Base-by-base conservation (phyloP, 2,888 invertebrate genomes). In the Zygaena filipendulae region DNA sequence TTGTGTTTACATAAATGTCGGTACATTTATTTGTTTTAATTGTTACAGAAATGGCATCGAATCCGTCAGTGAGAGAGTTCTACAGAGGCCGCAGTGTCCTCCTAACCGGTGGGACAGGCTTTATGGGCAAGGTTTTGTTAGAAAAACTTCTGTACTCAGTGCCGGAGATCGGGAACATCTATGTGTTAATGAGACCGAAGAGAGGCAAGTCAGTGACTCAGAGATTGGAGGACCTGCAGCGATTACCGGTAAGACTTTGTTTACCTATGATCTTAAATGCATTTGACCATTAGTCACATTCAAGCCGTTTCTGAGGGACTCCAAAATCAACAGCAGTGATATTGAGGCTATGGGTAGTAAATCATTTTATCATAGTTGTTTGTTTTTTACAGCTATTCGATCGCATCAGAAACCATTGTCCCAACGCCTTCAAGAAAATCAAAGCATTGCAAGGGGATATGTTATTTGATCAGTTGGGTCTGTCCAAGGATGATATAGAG, bases 381-480 rank as follows among this genome's bases (percentile, higher is more conserved):
- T 29, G 25, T 24, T 21, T 36, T 4, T 61, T 71, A 11, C 62
- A 90, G 90, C 55, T 90, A 48, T 92, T 91, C 48, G 83, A 87
- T 40, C 83, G 90, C 28, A 59, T 92, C 12, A 77, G 82, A 36
- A 83, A 82, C 22, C 62, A 84, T 30, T 81, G 86, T 12, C 89
- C 92, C 0, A 66, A 81, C 2, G 77, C 82, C 2, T 55, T 90
- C 4, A 84, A 85, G 36, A 95, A 95, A 69, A 58, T 96, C n/a
- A 80, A 85, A 38, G 82, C 88, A 0, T 52, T 95, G 7, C 81
- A 82, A 46, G 93, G 93, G 2, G 92, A 93, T 52, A 83, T 93
- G 0, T 74, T 85, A n/a, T 71, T 79, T 22, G 82, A 84, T 19
- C 64, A 82, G 36, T 56, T 80, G 3, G 92, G 91, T 0, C 53